These are phyloP conservation scores for Acrobasis consociella DNA, from an alignment of 2,888 invertebrate species.

Conservation along the genomic window DNA sequence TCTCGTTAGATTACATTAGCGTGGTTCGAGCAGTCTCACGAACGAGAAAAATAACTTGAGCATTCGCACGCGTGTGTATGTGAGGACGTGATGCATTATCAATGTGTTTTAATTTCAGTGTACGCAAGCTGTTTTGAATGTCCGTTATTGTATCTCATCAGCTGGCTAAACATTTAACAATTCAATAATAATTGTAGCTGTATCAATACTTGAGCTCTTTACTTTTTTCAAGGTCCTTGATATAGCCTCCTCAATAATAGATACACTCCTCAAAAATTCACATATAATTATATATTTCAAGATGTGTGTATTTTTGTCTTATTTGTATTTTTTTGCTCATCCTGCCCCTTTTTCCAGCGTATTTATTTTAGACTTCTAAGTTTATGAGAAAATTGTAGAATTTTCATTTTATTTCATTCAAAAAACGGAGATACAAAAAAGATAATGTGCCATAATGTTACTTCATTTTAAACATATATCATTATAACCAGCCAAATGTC, in stretches of 20 bases:
- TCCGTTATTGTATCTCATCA: conserved; percentile 48
- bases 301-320: neutral
- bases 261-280: neutral
- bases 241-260: too few relatives aligned
- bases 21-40: conserved; percentile 8
- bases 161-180: conserved; percentile 69
- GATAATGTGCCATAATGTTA: too few relatives aligned
- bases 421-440: too few relatives aligned
- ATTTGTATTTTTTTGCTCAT: too few relatives aligned
- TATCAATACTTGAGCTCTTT: conserved; percentile 43
- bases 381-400: too few relatives aligned
- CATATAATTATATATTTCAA: too few relatives aligned
- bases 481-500: too few relatives aligned
- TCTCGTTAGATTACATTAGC: neutral
- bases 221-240: conserved; percentile 37
- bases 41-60: conserved; percentile 7
- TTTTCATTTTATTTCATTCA: too few relatives aligned
- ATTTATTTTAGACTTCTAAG: too few relatives aligned
- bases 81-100: conserved; percentile 39
- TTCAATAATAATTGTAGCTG: conserved; percentile 53
- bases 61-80: conserved; percentile 26
- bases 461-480: too few relatives aligned
- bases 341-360: too few relatives aligned
- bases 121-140: conserved; percentile 52
- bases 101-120: conserved; percentile 52